Conservation (phyloP, 2,888 invertebrate genomes). For the Drosophila cracens region DNA sequence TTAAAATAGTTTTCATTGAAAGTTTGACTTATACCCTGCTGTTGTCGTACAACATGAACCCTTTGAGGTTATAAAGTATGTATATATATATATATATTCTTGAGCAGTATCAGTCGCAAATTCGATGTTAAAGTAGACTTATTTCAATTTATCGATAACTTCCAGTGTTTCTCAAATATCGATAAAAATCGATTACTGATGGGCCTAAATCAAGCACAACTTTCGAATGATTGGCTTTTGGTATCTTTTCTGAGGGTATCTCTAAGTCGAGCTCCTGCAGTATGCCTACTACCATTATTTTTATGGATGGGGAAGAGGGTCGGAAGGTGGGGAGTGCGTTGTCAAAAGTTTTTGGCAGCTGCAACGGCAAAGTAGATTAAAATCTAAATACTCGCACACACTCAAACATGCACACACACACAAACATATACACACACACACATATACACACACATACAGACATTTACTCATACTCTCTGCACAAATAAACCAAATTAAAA, state of each 20-base stretch:
- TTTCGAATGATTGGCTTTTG: neutral
- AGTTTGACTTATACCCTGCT: slow-evolving; percentile 17
- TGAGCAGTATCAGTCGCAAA: neutral
- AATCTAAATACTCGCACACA: slow-evolving; percentile 70
- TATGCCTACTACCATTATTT: neutral
- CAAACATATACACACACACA: slow-evolving; percentile 28
- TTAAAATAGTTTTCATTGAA: slow-evolving; percentile 31
- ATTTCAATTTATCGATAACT: neutral
- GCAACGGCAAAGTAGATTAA: slow-evolving; percentile 78
- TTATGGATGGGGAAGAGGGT: neutral
- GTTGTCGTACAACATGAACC: neutral
- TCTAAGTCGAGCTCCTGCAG: neutral
- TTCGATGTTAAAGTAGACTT: neutral
- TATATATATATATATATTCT: neutral
- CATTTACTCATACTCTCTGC: slow-evolving; percentile 51
- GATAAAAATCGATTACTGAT: neutral
- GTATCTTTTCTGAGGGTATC: slow-evolving; percentile 3
- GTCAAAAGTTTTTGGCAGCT: slow-evolving; percentile 75
- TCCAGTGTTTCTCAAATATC: neutral
- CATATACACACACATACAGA: neutral
- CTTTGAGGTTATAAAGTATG: neutral
- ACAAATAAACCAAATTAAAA: slow-evolving; percentile 77
- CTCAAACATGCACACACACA: slow-evolving; percentile 38
- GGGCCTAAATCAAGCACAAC: neutral
- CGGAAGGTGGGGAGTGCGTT: slow-evolving; percentile 44